Conservation (phyloP, 2,113 vertebrate genomes). For the Chauna torquata region DNA sequence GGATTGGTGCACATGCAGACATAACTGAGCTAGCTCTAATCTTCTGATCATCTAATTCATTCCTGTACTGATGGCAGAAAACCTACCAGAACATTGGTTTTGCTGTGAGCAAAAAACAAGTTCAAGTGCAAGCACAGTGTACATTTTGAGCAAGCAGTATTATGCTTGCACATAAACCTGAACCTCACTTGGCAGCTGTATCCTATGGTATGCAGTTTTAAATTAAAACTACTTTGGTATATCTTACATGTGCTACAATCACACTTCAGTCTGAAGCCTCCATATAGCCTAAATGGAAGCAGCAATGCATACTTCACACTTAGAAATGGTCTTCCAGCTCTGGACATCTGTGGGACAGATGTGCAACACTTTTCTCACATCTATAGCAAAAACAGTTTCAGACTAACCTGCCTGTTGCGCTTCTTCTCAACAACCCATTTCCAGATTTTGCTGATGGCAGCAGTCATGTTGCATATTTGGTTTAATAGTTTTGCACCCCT, state of each 20-base stretch:
- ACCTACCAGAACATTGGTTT: background rate
- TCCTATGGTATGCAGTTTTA: background rate
- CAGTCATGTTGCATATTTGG: slow-evolving; percentile 1
- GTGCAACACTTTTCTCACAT: background rate
- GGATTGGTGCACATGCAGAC: background rate
- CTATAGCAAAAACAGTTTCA: background rate
- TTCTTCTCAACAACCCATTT: background rate
- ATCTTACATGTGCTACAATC: slow-evolving; percentile 7
- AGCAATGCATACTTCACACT: background rate
- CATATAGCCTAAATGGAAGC: background rate
- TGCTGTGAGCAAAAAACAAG: background rate
- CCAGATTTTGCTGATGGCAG: slow-evolving; percentile 6
- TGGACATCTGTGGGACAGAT: slow-evolving; percentile 38
- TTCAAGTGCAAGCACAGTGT: background rate
- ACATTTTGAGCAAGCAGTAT: background rate
- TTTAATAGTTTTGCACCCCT: slow-evolving; percentile 15
- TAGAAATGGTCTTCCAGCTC: background rate
- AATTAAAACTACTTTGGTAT: slow-evolving; percentile 13
- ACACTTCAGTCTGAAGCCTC: background rate
- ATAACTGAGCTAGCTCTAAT: background rate
- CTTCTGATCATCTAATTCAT: background rate
- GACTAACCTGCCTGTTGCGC: slow-evolving; percentile 16
- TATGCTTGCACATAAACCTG: background rate
- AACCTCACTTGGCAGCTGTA: background rate
- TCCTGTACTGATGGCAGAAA: background rate